phyloP scores from a whole-genome alignment of 2,888 invertebrate species.

The Smittia aterrima region DNA sequence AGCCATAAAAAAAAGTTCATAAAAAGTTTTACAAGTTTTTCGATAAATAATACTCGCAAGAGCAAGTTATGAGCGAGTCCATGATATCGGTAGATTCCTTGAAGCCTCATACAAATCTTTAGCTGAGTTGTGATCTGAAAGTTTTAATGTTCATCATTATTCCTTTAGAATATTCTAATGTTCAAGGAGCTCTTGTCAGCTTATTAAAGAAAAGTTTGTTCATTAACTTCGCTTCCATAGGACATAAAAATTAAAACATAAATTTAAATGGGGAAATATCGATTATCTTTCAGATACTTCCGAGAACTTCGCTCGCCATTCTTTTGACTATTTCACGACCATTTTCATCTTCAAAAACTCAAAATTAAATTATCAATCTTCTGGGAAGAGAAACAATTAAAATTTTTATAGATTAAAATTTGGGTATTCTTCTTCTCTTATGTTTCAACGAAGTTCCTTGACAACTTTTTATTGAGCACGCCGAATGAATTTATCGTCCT shows the following conservation, averaged over 20 bases:
- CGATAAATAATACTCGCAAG: conserved; percentile 31
- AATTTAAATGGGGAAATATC: conserved; percentile 31
- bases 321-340: not conserved
- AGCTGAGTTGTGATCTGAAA: not conserved
- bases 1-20: conserved; percentile 40
- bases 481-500: conserved; percentile 3
- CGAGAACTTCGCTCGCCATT: not conserved
- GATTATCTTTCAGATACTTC: not conserved
- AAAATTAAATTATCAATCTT: not conserved
- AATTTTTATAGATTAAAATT: not conserved
- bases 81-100: not conserved
- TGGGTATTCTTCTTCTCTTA: not conserved
- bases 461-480: not conserved
- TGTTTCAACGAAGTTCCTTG: not conserved
- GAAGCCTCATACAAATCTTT: not conserved
- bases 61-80: not conserved
- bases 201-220: conserved; percentile 8
- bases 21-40: conserved; percentile 39
- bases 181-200: not conserved
- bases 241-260: conserved; percentile 39
- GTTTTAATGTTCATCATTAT: conserved; percentile 15
- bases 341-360: not conserved
- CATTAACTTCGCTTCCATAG: conserved; percentile 23
- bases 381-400: not conserved
- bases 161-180: not conserved